Evolutionary conservation across 1,140 invertebrate genomes (phyloP), one percentile per base, ranked within the genome.

Genomic region (Mycetomoellerius zeteki): DNA sequence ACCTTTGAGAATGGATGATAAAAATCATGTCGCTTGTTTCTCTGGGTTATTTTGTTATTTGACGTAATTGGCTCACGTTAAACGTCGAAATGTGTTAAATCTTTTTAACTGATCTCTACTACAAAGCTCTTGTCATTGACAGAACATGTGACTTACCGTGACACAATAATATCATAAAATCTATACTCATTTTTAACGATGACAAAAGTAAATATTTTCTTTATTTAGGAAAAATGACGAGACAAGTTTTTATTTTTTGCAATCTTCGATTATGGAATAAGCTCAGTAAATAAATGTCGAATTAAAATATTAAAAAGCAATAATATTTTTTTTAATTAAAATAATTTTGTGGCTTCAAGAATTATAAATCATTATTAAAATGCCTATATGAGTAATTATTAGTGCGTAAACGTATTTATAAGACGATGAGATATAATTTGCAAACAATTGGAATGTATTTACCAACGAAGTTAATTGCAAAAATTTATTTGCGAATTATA

Each of bases 1-100:
- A 54, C 21, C 62, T 67, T 80, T 80, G 77, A 67, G 47, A 80
- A 56, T 80, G 27, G 7, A 19, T 65, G 47, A 78, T 21, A 65
- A 78, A 78, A 78, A 78, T 24, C 10, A 33, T 10, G 19, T 21
- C 10, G 3, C n/a, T 19, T 21, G 60, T 30, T 78, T 52, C 14
- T 7, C 6, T n/a, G 19, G 2, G 14, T 16, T 1, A 2, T 24
- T 37, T 24, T 1, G 14, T 16, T 1, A 2, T 24, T 37, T 24
- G 12, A 37, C 33, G 54, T 10, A 27, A 33, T 4, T 64, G 7
- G 3, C 24, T 19, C 43, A 27, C 43, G 12, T 47, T 56, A 50
- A 24, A n/a, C 60, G 6, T 60, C n/a, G 30, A 24, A 43, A 60
- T 58, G 21, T 12, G 21, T 43, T 7, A 19, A n/a, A 76, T 24